Base-by-base conservation (phyloP, 2,888 invertebrate species). In the Fabriciana adippe region DNA sequence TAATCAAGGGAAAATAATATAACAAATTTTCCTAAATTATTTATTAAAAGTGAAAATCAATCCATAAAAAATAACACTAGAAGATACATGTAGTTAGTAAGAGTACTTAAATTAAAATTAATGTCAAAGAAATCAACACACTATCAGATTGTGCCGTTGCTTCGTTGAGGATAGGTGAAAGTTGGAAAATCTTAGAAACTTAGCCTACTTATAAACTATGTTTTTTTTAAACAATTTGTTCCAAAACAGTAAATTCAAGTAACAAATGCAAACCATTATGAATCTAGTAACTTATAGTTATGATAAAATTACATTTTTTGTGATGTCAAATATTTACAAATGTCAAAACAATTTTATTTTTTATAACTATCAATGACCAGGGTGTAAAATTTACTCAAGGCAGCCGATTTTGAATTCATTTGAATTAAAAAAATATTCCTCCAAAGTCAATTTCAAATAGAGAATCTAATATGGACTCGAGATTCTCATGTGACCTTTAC, bases 41-140 rank as follows among this genome's bases (percentile, higher is more conserved):
- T 92, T 90, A 88, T 88, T 88, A 80, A 84, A 90, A 91, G 86
- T 85, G 81, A 86, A 90, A 90, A 89, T 89, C 87, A 90, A 89
- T 88, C 84, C 83, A 87, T 88, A 89, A 84, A 88, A 72, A 89
- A 86, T 86, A 85, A 88, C 76, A 75, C 87, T 87, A 88, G 73
- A 83, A 82, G 82, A 84, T 83, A 79, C 81, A 81, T 80, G 76
- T 76, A 82, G 84, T 91, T 90, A 89, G 87, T 89, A 85, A 82
- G 81, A 74, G 71, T 76, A 75, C 75, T 74, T 79, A 80, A 80
- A 79, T 75, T 79, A 81, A 80, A 83, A 80, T 79, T 79, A 83
- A 88, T 87, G 87, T 90, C 90, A 88, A 87, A 78, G 81, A 83
- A 61, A 53, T 8, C 8, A 41, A 61, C 61, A 51, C 41, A 61